Percentiles rank a stretch among this genome's conserved stretches.
Conservation (phyloP, 1,140 invertebrate species). For the Aphelenchoides avenae region DNA sequence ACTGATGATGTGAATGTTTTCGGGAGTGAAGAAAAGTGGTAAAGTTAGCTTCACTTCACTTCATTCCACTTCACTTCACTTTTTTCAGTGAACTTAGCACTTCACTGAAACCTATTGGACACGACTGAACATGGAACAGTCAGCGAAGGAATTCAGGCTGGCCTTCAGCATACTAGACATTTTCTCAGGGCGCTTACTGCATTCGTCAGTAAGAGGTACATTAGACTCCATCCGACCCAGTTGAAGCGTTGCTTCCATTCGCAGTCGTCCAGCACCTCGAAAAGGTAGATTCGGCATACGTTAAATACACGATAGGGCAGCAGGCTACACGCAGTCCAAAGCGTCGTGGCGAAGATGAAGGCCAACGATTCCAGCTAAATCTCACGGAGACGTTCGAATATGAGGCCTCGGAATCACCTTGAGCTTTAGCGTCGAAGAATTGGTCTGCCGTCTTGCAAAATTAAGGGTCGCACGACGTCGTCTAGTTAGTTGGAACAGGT, state of each 20-base stretch:
- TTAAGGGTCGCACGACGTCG: slow-evolving; percentile 46
- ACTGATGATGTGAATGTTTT: too few species aligned
- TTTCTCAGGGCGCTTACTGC: too few species aligned
- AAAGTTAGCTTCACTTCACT: too few species aligned
- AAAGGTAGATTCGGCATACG: slow-evolving; percentile 55
- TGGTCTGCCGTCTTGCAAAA: slow-evolving; percentile 25
- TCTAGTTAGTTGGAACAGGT: slow-evolving; percentile 54
- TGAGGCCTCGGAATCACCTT: too few species aligned
- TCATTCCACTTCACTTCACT: too few species aligned
- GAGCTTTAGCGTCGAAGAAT: slow-evolving; percentile 48
- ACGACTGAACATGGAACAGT: too few species aligned
- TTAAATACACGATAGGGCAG: slow-evolving; percentile 58
- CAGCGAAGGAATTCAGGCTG: too few species aligned
- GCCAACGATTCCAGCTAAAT: slow-evolving; percentile 56
- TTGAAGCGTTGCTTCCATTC: slow-evolving; percentile 51
- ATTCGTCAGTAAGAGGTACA: slow-evolving; percentile 55
- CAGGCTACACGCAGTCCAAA: slow-evolving; percentile 57
- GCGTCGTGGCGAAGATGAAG: slow-evolving; percentile 58
- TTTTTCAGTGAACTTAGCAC: too few species aligned
- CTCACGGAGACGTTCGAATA: too few species aligned
- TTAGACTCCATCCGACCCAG: slow-evolving; percentile 55
- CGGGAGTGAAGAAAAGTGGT: too few species aligned
- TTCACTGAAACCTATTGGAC: too few species aligned
- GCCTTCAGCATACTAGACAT: too few species aligned
- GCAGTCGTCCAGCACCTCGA: slow-evolving; percentile 47